Base-by-base conservation (phyloP, 2,113 vertebrate species). In the Typhlomys cinereus region DNA sequence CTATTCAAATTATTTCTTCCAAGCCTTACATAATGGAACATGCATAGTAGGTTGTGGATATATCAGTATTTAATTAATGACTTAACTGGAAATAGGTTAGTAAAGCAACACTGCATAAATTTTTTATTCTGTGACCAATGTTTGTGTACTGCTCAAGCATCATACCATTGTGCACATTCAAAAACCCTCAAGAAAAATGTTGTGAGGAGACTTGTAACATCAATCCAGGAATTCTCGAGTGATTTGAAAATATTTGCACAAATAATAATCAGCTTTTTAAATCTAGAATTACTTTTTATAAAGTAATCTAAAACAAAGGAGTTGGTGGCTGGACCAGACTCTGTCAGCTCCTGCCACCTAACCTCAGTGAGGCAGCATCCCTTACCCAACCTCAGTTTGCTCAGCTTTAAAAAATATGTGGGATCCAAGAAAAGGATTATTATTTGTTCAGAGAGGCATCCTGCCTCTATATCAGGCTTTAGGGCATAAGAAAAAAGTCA, bases 221-320 rank as follows among this genome's bases (percentile, higher is more conserved):
- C 62, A 36, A 85, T 34, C 81, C 81, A 71, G 80, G 52, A 46
- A 90, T 84, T 75, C 74, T 92, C 13, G 44, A 87, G 66, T 7
- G 13, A 80, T 79, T 79, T 46, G 48, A 76, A 92, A 81, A 76
- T 76, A 13, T 84, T 85, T 57, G n/a, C 39, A 75, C 6, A 81
- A 34, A 74, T 71, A 69, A 57, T 75, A 70, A 85, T 21, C 80
- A 48, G 9, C 59, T n/a, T n/a, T 73, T 18, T 83, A 88, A 89
- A n/a, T n/a, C 21, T 29, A 62, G 84, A 5, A 23, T 5, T 91
- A 9, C 13, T 87, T 91, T n/a, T n/a, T n/a, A n/a, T n/a, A n/a
- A n/a, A n/a, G n/a, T n/a, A n/a, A n/a, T n/a, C n/a, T n/a, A n/a
- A n/a, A n/a, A n/a, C 23, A 9, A 74, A 81, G 41, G 66, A 61